Evolutionary conservation across 2,113 vertebrate genomes (phyloP), one percentile per base, ranked within the genome.

Genomic region (Myocastor coypus): DNA sequence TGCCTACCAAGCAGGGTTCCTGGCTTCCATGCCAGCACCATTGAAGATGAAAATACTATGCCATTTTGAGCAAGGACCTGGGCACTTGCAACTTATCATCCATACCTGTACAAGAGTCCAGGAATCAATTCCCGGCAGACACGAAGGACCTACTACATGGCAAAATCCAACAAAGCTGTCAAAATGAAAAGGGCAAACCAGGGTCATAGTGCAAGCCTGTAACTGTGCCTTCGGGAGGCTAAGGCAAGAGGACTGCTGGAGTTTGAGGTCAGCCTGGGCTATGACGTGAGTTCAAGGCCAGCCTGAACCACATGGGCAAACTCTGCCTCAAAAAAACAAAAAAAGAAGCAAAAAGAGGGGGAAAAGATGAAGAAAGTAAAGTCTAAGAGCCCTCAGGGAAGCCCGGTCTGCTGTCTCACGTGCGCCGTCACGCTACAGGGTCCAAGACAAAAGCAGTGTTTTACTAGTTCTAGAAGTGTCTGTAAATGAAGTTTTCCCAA

Each of bases 331-430:
- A 57, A 57, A 57, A 57, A 16, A 57, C 55, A 57, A 57, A 57
- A 57, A 11, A 55, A 55, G 52, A 55, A 55, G 52, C 14, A 57
- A 19, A 57, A 57, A 19, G 55, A 57, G 17, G 55, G 19, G 17
- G 16, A 57, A 19, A 19, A 57, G 55, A 57, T 19, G 55, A 57
- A 57, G 55, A 19, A 57, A 57, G 1, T 37, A 28, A 46, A 75
- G 17, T 37, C 61, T 52, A 7, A 57, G 1, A 2, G 83, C 37
- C 77, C 50, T 52, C 4, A 13, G 12, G 66, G 26, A 37, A 32
- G 42, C 3, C 22, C 1, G 32, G n/a, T 57, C 50, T 24, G 32
- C 17, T 0, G 13, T 26, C n/a, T 0, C 20, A 1, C 17, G 1
- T 8, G 20, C 55, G 57, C 8, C 1, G 55, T 42, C 64, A 8